Base-by-base conservation (phyloP, 2,113 vertebrate species). In the Callithrix jacchus region DNA sequence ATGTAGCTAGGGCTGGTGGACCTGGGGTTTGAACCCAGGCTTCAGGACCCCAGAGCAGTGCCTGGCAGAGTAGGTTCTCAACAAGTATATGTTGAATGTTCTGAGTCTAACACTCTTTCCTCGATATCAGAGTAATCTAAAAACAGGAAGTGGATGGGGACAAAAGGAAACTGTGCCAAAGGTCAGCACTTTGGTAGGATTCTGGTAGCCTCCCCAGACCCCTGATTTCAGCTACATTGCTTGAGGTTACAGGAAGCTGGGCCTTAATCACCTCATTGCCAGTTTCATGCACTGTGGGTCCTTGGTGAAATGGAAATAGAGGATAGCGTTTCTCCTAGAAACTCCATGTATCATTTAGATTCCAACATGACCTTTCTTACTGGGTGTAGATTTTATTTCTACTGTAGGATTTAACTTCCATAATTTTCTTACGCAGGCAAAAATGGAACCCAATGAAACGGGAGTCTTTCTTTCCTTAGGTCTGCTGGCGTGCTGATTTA, bases 201-300 rank as follows among this genome's bases (percentile, higher is more conserved):
- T 68, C 12, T 0, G 25, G 52, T 21, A 52, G 54, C 45, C 32
- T 68, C 40, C 6, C 32, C 25, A 6, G 6, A n/a, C 0, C 30
- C 64, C 25, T 14, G 1, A 14, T 2, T 3, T 27, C 4, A 85
- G 85, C 10, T 8, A 3, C 18, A 2, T 3, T 64, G 23, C 77
- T 64, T 0, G 3, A 45, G 58, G 20, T 47, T 52, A 6, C 3
- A 16, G 84, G n/a, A 25, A 32, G 32, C 2, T 5, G n/a, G 23
- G 61, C 30, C 70, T 25, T 87, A 2, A 37, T 52, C 16, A 2
- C 23, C 2, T 2, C 30, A 0, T 8, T 21, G 40, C 40, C 12
- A 5, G 27, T 1, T 20, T 27, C 20, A 2, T 32, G 77, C 42
- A 2, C 1, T 0, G 25, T 13, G 0, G n/a, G 42, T 20, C 47